Base-by-base conservation (phyloP, 1,140 invertebrate species). In the Melitaea cinxia region DNA sequence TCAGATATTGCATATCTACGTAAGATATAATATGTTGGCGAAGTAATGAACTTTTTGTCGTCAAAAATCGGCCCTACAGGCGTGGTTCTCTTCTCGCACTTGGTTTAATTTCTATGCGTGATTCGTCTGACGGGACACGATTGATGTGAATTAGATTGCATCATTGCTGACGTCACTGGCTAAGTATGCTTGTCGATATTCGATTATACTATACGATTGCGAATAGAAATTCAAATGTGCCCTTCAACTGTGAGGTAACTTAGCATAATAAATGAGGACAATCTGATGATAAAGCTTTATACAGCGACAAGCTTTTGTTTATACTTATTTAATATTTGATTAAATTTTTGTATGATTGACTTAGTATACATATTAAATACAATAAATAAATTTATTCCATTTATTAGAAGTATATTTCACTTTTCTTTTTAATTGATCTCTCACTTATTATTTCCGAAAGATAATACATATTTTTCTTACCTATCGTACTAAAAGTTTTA, bases 131-230 rank as follows among this genome's bases (percentile, higher is more conserved):
- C 72, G 47, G 61, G 68, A 70, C 72, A 73, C 70, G 65, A 81
- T 80, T 73, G 71, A 82, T 79, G 77, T 77, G 78, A 70, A 72
- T 68, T 70, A 63, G 73, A 87, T 89, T 89, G 74, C 82, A 85
- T 89, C 86, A 89, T 73, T 78, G 75, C 50, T 88, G 86, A 89
- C 86, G 86, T 86, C 84, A 88, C 53, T 54, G 52, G 60, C 45
- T 24, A 75, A 73, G 75, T 68, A 85, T 65, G 73, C 61, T 72
- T 23, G 42, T 72, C 70, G 73, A 78, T 78, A 78, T 72, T 74
- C 71, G 70, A 80, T 76, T 72, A 70, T 75, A 55, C 59, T 53
- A 33, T 78, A 70, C 60, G 70, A 80, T 82, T 83, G 78, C 77
- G 71, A 81, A 83, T 80, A 70, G 75, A 77, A 84, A 80, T 79